Evolutionary conservation across 2,113 vertebrate genomes (phyloP).

Genomic region (Trematomus loennbergii): DNA sequence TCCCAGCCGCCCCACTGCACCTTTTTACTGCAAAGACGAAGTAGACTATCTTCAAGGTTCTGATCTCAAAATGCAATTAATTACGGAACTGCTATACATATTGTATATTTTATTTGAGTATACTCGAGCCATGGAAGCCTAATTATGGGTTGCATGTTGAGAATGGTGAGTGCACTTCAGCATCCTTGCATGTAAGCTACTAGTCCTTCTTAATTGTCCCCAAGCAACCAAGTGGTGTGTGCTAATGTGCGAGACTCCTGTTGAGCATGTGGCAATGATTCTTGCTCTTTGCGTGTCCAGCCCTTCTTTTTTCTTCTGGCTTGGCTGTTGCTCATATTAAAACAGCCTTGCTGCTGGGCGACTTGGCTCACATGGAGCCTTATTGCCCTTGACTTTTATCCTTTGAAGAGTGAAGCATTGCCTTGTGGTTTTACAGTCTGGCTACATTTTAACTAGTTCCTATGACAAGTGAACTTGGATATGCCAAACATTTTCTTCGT

Average conservation of each 20-base stretch:
- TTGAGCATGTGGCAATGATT: constrained; percentile 27
- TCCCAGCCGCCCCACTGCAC: constrained; percentile 4
- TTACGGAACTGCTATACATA: constrained; percentile 17
- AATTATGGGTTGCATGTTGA: constrained; percentile 33
- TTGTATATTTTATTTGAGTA: constrained; percentile 17
- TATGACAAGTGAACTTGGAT: constrained; percentile 55
- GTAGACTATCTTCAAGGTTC: constrained; percentile 35
- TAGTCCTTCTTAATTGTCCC: constrained; percentile 28
- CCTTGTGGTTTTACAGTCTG: constrained; percentile 55
- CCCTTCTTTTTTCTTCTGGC: neutral
- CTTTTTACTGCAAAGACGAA: constrained; percentile 33
- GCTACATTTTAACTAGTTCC: constrained; percentile 49
- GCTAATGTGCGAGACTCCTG: neutral
- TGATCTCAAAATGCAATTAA: constrained; percentile 56
- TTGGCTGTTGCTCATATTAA: constrained; percentile 2
- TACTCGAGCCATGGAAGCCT: constrained; percentile 25
- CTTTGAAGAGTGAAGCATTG: constrained; percentile 31
- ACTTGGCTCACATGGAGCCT: constrained; percentile 28
- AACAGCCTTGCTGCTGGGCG: constrained; percentile 37
- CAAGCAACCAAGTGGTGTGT: constrained; percentile 10
- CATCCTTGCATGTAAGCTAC: constrained; percentile 38
- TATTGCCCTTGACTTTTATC: constrained; percentile 48
- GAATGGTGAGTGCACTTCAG: constrained; percentile 34
- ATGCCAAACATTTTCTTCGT: constrained; percentile 66
- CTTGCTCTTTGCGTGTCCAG: constrained; percentile 10